Conservation (phyloP, 2,113 vertebrate species). For the zebrafish (Danio rerio) region GRCz12tu NC_133183.1:55139001-55139500, state of each 20-base stretch:
- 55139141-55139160: conserved; percentile 38
- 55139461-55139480: conserved; percentile 74
- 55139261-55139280: not conserved
- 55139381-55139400: not conserved
- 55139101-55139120: too few species aligned
- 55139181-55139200: not conserved
- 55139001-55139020: too few species aligned
- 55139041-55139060: too few species aligned
- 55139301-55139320: not conserved
- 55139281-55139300: not conserved
- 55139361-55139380: conserved; percentile 43
- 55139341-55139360: conserved; percentile 25
- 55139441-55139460: conserved; percentile 57
- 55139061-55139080: too few species aligned
- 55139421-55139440: not conserved
- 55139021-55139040: too few species aligned
- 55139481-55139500: conserved; percentile 70
- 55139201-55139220: not conserved
- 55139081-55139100: too few species aligned
- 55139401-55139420: conserved; percentile 20
- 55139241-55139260: not conserved
- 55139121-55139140: not conserved
- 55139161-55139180: conserved; percentile 37
- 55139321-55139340: conserved; percentile 12
- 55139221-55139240: not conserved